These are phyloP conservation scores for Loris lydekkerianus DNA, from an alignment of 2,797 vertebrate species.

Conservation along the genomic window DNA sequence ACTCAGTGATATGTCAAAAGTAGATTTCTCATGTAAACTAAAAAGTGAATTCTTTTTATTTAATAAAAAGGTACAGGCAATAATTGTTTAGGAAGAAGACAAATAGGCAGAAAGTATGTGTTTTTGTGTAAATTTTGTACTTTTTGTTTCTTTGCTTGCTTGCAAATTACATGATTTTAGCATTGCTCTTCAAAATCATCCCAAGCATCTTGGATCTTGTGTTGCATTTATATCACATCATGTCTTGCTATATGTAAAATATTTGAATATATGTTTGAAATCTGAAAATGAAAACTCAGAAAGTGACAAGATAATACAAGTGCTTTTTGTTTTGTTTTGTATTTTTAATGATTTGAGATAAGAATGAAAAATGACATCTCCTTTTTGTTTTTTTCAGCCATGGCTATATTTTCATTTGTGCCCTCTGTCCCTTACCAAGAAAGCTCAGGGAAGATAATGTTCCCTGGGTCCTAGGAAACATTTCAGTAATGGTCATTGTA, in stretches of 20 bases:
- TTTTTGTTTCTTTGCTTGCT: background rate
- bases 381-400: background rate
- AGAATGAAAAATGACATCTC: background rate
- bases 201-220: background rate
- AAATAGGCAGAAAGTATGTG: background rate
- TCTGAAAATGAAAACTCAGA: slow-evolving; percentile 36
- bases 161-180: background rate
- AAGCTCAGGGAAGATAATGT: background rate
- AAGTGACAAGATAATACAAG: background rate
- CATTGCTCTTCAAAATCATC: background rate
- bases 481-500: slow-evolving; percentile 4
- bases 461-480: background rate
- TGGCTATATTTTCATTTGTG: background rate
- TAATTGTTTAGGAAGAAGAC: background rate
- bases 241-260: background rate
- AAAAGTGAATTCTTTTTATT: background rate
- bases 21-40: background rate
- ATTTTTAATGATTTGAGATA: background rate
- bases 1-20: background rate
- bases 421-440: background rate
- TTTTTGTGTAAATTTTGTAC: slow-evolving; percentile 21
- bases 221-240: background rate
- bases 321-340: background rate
- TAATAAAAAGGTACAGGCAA: background rate
- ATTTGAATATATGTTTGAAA: slow-evolving; percentile 25